Percentiles rank a stretch among this genome's conserved stretches.
These are phyloP conservation scores for Coregonus ussuriensis DNA, from an alignment of 2,797 vertebrate genomes.

Conservation along the genomic window DNA sequence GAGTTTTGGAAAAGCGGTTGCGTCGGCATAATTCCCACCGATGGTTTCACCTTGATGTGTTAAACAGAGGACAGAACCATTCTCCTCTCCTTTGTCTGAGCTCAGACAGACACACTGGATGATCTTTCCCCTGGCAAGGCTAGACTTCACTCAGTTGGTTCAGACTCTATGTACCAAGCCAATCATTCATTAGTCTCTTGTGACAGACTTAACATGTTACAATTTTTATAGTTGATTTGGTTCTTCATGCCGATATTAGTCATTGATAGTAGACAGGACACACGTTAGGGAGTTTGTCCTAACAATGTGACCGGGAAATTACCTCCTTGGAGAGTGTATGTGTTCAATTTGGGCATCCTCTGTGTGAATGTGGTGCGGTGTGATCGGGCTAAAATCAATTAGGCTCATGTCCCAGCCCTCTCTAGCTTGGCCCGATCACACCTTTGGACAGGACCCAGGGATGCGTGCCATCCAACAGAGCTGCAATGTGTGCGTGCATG, in stretches of 20 bases:
- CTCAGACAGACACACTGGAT: too few relatives aligned
- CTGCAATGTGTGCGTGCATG: conserved; percentile 16
- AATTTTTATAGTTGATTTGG: neutral
- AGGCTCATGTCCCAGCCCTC: conserved; percentile 23
- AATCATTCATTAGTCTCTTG: neutral
- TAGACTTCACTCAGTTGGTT: neutral
- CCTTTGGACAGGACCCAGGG: conserved; percentile 35
- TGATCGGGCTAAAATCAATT: conserved; percentile 34
- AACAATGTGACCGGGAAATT: neutral
- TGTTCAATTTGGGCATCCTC: conserved; percentile 45
- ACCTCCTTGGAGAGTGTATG: neutral
- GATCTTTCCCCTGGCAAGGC: neutral
- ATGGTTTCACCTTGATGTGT: neutral
- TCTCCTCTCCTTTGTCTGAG: neutral
- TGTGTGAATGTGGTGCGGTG: conserved; percentile 9
- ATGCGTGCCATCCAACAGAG: conserved; percentile 30
- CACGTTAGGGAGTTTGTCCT: neutral
- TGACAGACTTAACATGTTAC: neutral
- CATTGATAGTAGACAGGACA: neutral
- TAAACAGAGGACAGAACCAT: neutral
- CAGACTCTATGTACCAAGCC: neutral
- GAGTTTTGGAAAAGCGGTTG: neutral
- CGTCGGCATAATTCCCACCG: neutral
- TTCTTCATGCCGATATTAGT: neutral
- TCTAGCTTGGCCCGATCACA: conserved; percentile 36